phyloP scores from a whole-genome alignment of 2,113 vertebrate species.

The Callipepla californica region DNA sequence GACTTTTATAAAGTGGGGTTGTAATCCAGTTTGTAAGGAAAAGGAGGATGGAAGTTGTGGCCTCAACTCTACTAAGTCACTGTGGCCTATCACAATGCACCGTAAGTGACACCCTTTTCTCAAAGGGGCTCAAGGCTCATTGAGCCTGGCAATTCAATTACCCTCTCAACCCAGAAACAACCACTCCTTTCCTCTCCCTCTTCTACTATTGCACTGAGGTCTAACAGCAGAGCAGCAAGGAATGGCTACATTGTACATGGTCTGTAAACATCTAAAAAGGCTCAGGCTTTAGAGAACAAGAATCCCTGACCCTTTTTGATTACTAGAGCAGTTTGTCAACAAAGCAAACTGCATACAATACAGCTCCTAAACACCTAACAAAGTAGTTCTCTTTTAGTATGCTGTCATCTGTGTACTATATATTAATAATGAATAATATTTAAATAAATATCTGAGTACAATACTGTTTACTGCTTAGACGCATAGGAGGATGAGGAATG shows the following conservation, averaged over 20 bases:
- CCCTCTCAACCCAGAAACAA: conserved; percentile 70
- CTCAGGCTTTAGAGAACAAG: conserved; percentile 68
- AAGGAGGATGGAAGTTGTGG: conserved; percentile 67
- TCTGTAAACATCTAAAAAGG: conserved; percentile 69
- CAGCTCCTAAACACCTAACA: conserved; percentile 59
- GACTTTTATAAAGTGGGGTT: conserved; percentile 63
- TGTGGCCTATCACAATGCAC: conserved; percentile 62
- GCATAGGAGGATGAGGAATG: background rate
- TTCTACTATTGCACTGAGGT: conserved; percentile 31
- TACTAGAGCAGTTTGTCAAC: conserved; percentile 37
- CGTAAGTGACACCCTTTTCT: conserved; percentile 63
- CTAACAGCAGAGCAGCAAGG: conserved; percentile 24
- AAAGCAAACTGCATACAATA: conserved; percentile 46
- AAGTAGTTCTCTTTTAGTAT: conserved; percentile 47
- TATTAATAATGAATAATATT: conserved; percentile 54
- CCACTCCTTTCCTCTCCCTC: conserved; percentile 3
- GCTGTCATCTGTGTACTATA: background rate
- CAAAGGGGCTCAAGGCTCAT: conserved; percentile 67
- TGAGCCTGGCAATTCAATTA: conserved; percentile 78
- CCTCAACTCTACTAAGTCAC: conserved; percentile 59
- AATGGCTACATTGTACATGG: conserved; percentile 40
- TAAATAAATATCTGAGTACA: conserved; percentile 9
- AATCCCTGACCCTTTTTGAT: conserved; percentile 73
- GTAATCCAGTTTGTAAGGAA: conserved; percentile 74
- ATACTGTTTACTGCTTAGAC: background rate